Evolutionary conservation across 2,888 invertebrate genomes (phyloP), one percentile per base, ranked within the genome.

Genomic region (Elegia similella): DNA sequence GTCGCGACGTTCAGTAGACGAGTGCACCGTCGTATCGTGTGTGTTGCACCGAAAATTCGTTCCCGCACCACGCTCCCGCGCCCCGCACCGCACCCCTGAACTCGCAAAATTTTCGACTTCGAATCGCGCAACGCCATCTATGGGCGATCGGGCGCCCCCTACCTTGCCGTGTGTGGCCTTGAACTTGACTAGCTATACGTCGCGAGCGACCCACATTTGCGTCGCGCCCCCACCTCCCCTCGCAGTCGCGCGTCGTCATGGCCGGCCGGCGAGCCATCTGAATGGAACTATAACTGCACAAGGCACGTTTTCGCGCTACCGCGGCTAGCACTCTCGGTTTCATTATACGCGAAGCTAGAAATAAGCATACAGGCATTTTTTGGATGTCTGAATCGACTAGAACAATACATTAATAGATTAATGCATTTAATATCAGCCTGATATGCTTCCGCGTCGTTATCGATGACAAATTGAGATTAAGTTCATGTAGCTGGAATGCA

Each of bases 31-130:
- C 78, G 80, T 83, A 82, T 83, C 81, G 86, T 84, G 74, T 84
- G 78, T 86, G 85, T 86, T 88, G 89, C 89, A 89, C 89, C 89
- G 85, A 89, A 90, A 88, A 80, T 89, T 89, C 81, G 86, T 84
- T 84, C 86, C 86, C 85, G 79, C 83, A 73, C 75, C 72, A 67
- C 69, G 67, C 70, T 72, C 80, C 78, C 80, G 75, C 82, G 72
- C 84, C 77, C 80, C 82, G 74, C 80, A 68, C 82, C 70, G 63
- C 82, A 70, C 82, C 76, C 79, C 80, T 78, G 78, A 78, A 74
- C 81, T 84, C 83, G 86, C 86, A 72, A 88, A 86, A 82, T 80
- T 86, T 90, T 88, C 80, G 69, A 84, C 77, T 75, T 75, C 78
- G 79, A 75, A 81, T 81, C 85, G 75, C 76, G 71, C 85, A 88